Evolutionary conservation across 2,797 vertebrate species (phyloP), one percentile per base, ranked within the genome.

Genomic region (Platalea minor): DNA sequence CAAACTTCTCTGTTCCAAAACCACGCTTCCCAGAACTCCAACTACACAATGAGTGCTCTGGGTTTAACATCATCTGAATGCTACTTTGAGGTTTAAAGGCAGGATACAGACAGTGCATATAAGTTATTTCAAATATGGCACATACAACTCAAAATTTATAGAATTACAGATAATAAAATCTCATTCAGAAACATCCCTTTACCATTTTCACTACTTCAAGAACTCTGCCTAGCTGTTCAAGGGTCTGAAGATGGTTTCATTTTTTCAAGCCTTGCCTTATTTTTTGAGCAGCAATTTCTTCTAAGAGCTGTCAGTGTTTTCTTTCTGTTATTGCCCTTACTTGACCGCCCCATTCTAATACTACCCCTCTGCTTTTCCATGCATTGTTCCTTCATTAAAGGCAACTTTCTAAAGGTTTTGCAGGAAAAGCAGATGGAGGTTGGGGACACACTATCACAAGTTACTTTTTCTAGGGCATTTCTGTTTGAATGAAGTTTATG

Each of bases 401-500:
- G 10, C 43, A 72, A 20, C 31, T 85, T 81, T 63, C 11, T 80
- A 18, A 84, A 76, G 7, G 29, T 57, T 91, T 84, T 75, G 23
- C 35, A 67, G 80, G 25, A 85, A 67, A 87, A 93, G 31, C 19
- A 45, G 10, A 13, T 67, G 25, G 29, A 80, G n/a, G 2, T 3
- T 89, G 11, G 5, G 21, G n/a, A 25, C 10, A 17, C 0, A 0
- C 11, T 76, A 45, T 33, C 35, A 18, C 41, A 72, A 54, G 17
- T 59, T 83, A 59, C 5, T 63, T 94, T 59, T 88, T 85, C 26
- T 76, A 26, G 31, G 39, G 9, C 48, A 37, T 79, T 85, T 94
- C 29, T 69, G 28, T 64, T 87, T 51, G 15, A 91, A 39, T 69
- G 8, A 61, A 50, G 25, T 63, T 56, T 24, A 18, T 24, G 10